Evolutionary conservation across 2,888 invertebrate species (phyloP).

Genomic region (Craniophora ligustri): DNA sequence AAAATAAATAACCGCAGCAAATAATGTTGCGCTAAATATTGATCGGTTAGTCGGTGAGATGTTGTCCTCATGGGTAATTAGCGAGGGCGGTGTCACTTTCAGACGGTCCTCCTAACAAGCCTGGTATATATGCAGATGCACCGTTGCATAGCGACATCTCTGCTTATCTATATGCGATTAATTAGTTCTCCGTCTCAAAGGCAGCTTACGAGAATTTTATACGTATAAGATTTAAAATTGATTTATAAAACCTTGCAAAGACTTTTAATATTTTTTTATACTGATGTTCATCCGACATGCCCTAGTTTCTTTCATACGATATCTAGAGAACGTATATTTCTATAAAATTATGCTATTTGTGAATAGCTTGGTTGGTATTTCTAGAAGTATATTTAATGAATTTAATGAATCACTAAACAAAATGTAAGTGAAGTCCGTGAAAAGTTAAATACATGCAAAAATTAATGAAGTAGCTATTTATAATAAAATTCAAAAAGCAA

Average conservation of each 20-base stretch:
- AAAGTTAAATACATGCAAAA: no score
- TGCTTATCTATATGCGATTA: slow-evolving; percentile 64
- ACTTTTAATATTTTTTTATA: no score
- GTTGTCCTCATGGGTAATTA: slow-evolving; percentile 82
- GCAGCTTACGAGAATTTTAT: slow-evolving; percentile 18
- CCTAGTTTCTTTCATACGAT: no score
- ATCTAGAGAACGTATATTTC: no score
- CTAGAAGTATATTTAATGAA: not conserved
- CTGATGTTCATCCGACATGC: no score
- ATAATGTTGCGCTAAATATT: slow-evolving; percentile 56
- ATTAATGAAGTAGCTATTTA: no score
- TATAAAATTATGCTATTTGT: no score
- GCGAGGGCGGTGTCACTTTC: slow-evolving; percentile 83
- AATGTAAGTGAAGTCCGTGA: no score
- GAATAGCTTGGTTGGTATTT: not conserved
- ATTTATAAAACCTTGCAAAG: not conserved
- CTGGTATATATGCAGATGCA: slow-evolving; percentile 68
- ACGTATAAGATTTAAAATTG: slow-evolving; percentile 10
- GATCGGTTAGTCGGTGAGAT: slow-evolving; percentile 61
- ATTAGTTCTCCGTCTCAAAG: slow-evolving; percentile 60
- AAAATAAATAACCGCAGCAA: not conserved
- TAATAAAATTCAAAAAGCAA: no score
- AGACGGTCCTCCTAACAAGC: slow-evolving; percentile 80
- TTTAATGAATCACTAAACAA: no score
- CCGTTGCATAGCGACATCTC: slow-evolving; percentile 48